Evolutionary conservation across 2,888 invertebrate species (phyloP).

Genomic region (Rhagophthalmus giganteus): DNA sequence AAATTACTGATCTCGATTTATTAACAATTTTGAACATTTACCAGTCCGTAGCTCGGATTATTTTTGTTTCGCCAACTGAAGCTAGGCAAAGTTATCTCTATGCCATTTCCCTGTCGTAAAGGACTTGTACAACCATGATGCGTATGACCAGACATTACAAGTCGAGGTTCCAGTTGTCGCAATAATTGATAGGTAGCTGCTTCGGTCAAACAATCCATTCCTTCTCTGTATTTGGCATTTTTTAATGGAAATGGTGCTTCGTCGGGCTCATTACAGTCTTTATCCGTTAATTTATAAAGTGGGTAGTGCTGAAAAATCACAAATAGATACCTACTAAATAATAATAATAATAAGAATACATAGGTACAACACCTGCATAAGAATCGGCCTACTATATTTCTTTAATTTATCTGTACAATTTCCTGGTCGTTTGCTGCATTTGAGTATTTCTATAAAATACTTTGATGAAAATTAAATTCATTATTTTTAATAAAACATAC

Average conservation of each 20-base stretch:
- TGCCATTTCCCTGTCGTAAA: slow-evolving; percentile 58
- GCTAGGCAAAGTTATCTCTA: slow-evolving; percentile 86
- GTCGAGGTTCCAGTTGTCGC: slow-evolving; percentile 58
- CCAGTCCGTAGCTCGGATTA: slow-evolving; percentile 89
- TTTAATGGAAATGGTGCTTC: slow-evolving; percentile 74
- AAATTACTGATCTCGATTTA: too few relatives aligned
- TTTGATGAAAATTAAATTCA: not conserved
- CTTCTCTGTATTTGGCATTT: slow-evolving; percentile 72
- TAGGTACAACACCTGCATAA: slow-evolving; percentile 69
- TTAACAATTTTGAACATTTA: slow-evolving; percentile 58
- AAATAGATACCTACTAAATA: too few relatives aligned
- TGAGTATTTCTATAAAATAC: slow-evolving; percentile 43
- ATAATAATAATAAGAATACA: not conserved
- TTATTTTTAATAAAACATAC: slow-evolving; percentile 57
- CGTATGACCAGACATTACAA: slow-evolving; percentile 88
- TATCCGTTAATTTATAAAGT: slow-evolving; percentile 85
- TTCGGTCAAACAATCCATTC: slow-evolving; percentile 88
- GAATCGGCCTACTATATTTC: slow-evolving; percentile 75
- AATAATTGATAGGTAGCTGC: slow-evolving; percentile 75
- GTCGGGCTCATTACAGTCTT: slow-evolving; percentile 78
- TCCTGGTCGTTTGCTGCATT: slow-evolving; percentile 45
- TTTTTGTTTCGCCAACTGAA: slow-evolving; percentile 95
- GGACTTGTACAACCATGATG: slow-evolving; percentile 82
- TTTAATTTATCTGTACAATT: slow-evolving; percentile 53
- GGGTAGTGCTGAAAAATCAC: slow-evolving; percentile 97